Evolutionary conservation across 2,113 vertebrate genomes (phyloP).

Genomic region (Catharus fuscescens): DNA sequence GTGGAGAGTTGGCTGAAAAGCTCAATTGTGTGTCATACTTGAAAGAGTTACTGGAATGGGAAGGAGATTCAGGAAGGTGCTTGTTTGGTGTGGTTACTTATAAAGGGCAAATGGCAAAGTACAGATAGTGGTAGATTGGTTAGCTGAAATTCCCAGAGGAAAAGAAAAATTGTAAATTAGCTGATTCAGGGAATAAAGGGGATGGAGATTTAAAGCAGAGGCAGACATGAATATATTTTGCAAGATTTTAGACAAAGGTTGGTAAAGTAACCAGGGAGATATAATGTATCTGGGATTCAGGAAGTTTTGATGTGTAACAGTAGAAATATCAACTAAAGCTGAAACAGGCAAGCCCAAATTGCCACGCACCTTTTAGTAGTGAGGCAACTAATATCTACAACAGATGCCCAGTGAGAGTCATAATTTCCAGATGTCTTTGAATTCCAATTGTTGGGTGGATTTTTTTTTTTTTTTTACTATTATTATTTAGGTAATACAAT

Average conservation of each 20-base stretch:
- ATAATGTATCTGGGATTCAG: neutral
- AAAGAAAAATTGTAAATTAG: neutral
- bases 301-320: neutral
- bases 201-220: neutral
- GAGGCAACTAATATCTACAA: neutral
- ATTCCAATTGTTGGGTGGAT: neutral
- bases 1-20: neutral
- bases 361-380: neutral
- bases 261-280: neutral
- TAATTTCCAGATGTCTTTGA: neutral
- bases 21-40: neutral
- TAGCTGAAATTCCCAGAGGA: neutral
- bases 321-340: neutral
- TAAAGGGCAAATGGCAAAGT: neutral
- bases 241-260: neutral
- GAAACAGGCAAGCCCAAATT: neutral
- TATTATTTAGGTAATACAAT: neutral
- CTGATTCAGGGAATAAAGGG: neutral
- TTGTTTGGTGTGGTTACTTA: neutral
- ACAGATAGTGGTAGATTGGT: neutral
- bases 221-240: neutral
- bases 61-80: neutral
- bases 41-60: neutral
- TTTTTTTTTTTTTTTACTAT: neutral
- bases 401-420: neutral